Conservation (phyloP, 2,797 vertebrate genomes). For the Acestrorhynchus altus region DNA sequence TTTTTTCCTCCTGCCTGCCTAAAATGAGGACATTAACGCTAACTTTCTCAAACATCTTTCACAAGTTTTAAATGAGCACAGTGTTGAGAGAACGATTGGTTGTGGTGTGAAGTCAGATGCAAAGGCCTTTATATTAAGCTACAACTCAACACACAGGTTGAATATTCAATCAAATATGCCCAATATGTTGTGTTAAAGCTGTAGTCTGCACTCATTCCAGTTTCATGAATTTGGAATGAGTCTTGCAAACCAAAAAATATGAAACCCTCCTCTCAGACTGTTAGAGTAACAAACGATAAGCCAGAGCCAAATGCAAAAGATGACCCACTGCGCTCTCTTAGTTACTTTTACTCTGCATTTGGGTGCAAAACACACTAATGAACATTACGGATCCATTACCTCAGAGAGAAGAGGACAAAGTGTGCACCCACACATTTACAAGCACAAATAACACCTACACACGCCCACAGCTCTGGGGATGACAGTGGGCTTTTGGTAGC, state of each 20-base stretch:
- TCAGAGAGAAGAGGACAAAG: slow-evolving; percentile 49
- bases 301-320: neutral
- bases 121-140: slow-evolving; percentile 48
- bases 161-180: neutral
- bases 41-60: slow-evolving; percentile 56
- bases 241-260: neutral
- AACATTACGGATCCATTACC: slow-evolving; percentile 54
- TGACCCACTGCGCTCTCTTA: neutral
- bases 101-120: slow-evolving; percentile 25
- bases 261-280: neutral
- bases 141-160: slow-evolving; percentile 39
- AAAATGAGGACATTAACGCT: slow-evolving; percentile 61
- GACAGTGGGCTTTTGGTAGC: slow-evolving; percentile 73
- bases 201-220: neutral
- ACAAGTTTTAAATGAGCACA: slow-evolving; percentile 58
- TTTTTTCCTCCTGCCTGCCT: slow-evolving; percentile 47
- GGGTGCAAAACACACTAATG: slow-evolving; percentile 45
- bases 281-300: neutral
- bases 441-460: slow-evolving; percentile 60
- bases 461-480: slow-evolving; percentile 74
- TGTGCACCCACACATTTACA: slow-evolving; percentile 56
- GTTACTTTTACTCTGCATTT: slow-evolving; percentile 38
- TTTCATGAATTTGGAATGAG: neutral
- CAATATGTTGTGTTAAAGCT: neutral
- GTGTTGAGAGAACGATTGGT: slow-evolving; percentile 31